phyloP scores from a whole-genome alignment of 1,140 invertebrate genomes.

The Leptinotarsa undecemlineata region DNA sequence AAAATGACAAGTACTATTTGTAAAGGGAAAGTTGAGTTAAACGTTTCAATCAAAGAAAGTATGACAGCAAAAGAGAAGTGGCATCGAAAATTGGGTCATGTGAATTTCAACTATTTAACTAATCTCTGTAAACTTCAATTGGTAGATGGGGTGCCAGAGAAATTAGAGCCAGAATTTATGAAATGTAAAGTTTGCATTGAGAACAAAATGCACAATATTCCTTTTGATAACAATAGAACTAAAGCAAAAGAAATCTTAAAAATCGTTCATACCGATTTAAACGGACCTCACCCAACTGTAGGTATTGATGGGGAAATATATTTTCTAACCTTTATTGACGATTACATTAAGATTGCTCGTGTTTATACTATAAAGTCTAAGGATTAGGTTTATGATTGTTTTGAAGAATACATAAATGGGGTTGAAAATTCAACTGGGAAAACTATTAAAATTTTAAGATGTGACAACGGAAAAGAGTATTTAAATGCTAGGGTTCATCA shows the following conservation, averaged over 20 bases:
- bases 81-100: constrained; percentile 48
- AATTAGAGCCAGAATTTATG: constrained; percentile 38
- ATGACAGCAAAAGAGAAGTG: constrained; percentile 46
- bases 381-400: constrained; percentile 43
- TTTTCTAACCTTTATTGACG: constrained; percentile 47
- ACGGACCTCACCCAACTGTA: constrained; percentile 50
- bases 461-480: constrained; percentile 56
- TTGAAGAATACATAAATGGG: constrained; percentile 40
- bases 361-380: constrained; percentile 52
- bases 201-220: constrained; percentile 50
- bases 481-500: constrained; percentile 41
- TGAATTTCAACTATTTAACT: constrained; percentile 51
- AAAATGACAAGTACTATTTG: constrained; percentile 30
- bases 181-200: constrained; percentile 39
- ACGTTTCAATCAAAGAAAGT: constrained; percentile 25
- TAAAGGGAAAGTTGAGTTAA: constrained; percentile 18
- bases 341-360: constrained; percentile 51
- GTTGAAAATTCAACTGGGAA: constrained; percentile 46
- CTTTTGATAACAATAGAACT: constrained; percentile 51
- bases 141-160: constrained; percentile 35
- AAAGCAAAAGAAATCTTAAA: constrained; percentile 42
- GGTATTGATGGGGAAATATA: constrained; percentile 47
- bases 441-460: constrained; percentile 51
- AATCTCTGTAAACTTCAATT: constrained; percentile 47
- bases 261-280: constrained; percentile 52